Percentiles rank a stretch among this genome's conserved stretches.
These are phyloP conservation scores for Dryocosmus kuriphilus DNA, from an alignment of 2,888 invertebrate genomes.

Conservation along the genomic window DNA sequence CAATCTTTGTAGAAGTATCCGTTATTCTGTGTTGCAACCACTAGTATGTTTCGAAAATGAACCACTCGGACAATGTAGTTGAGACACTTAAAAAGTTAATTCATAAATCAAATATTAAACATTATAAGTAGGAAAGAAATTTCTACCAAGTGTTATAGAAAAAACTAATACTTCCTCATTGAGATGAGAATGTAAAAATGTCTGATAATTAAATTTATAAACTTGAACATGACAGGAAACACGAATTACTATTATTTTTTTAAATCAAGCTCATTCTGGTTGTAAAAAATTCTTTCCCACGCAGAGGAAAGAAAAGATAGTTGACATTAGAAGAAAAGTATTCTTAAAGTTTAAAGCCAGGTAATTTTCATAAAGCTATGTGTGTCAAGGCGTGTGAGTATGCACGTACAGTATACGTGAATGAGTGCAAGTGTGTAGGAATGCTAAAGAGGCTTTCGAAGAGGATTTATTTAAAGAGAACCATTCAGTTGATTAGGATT, in stretches of 20 bases:
- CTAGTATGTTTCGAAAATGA: neutral
- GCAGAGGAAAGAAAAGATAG: too few species aligned
- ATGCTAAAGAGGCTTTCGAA: too few species aligned
- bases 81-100: neutral
- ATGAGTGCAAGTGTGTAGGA: too few species aligned
- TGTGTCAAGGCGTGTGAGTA: conserved; percentile 5
- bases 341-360: neutral
- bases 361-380: neutral
- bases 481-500: too few species aligned
- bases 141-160: too few species aligned
- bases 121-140: too few species aligned
- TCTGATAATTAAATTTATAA: too few species aligned
- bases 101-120: too few species aligned
- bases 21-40: neutral
- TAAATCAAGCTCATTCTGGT: neutral
- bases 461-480: too few species aligned
- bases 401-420: too few species aligned
- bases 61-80: neutral
- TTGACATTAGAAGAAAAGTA: neutral
- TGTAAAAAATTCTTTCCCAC: neutral
- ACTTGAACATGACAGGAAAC: conserved; percentile 11
- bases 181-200: too few species aligned
- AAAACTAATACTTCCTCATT: too few species aligned
- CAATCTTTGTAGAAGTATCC: neutral
- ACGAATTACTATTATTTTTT: conserved; percentile 15